Conservation (phyloP, 2,888 invertebrate genomes). For the Tipula helvola region DNA sequence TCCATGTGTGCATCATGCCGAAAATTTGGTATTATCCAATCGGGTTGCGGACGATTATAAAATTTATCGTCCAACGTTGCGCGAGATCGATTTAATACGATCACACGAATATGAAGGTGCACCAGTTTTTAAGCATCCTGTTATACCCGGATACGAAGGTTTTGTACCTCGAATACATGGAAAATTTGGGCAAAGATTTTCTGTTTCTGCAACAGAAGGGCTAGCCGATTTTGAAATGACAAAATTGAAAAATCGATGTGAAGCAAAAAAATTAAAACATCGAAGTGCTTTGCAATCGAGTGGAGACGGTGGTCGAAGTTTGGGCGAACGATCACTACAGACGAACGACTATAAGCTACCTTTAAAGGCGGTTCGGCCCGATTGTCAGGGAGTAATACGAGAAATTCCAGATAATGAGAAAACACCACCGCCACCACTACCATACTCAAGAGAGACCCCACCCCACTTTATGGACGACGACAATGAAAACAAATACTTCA, state of each 20-base stretch:
- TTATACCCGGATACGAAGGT: slow-evolving; percentile 63
- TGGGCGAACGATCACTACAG: slow-evolving; percentile 37
- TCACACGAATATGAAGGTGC: slow-evolving; percentile 51
- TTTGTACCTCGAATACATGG: slow-evolving; percentile 47
- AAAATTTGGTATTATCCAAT: slow-evolving; percentile 53
- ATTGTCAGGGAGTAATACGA: slow-evolving; percentile 50
- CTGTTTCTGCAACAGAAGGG: slow-evolving; percentile 58
- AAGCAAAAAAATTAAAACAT: slow-evolving; percentile 25
- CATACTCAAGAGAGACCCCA: slow-evolving; percentile 28
- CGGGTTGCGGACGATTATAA: slow-evolving; percentile 22
- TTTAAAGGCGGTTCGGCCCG: slow-evolving; percentile 50
- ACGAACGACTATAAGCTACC: slow-evolving; percentile 58
- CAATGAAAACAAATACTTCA: slow-evolving; percentile 29
- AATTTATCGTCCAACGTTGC: slow-evolving; percentile 49
- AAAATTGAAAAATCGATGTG: slow-evolving; percentile 45
- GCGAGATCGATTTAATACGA: slow-evolving; percentile 52
- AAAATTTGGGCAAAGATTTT: slow-evolving; percentile 57
- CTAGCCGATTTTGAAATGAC: slow-evolving; percentile 56
- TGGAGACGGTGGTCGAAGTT: slow-evolving; percentile 23
- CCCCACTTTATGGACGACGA: slow-evolving; percentile 31
- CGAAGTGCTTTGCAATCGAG: slow-evolving; percentile 25
- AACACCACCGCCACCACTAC: slow-evolving; percentile 16
- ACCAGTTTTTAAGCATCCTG: slow-evolving; percentile 57
- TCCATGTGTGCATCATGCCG: slow-evolving; percentile 58
- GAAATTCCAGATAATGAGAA: slow-evolving; percentile 46